These are phyloP conservation scores for Drosophila anomalata DNA, from an alignment of 2,888 invertebrate species.

Conservation along the genomic window DNA sequence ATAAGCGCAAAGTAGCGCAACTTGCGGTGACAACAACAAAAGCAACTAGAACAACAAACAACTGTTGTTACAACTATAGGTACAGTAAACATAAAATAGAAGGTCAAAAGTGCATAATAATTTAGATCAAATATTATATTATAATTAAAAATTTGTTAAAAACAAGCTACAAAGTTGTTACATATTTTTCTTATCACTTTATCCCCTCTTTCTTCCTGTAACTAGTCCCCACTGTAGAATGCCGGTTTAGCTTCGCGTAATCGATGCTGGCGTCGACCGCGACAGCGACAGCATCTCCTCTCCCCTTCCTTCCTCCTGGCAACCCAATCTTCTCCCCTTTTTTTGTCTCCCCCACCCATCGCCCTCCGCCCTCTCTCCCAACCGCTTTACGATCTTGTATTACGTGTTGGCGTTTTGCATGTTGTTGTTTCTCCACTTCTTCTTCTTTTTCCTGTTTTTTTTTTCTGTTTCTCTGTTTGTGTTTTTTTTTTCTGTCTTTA, in stretches of 20 bases:
- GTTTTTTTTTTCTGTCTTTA: constrained; percentile 54
- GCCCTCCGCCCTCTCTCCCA: not conserved
- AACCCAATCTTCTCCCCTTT: not conserved
- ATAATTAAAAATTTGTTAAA: too few species aligned
- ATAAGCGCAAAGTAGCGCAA: constrained; percentile 77
- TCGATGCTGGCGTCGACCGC: constrained; percentile 41
- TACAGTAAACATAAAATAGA: not conserved
- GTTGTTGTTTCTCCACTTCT: constrained; percentile 19
- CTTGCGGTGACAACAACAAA: constrained; percentile 63
- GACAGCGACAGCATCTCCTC: constrained; percentile 1
- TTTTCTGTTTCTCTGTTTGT: constrained; percentile 36
- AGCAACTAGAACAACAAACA: constrained; percentile 41
- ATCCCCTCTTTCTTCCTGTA: not conserved
- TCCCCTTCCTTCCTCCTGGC: not conserved
- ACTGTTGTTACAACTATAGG: constrained; percentile 2
- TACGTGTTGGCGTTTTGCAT: constrained; percentile 69
- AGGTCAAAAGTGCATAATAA: not conserved
- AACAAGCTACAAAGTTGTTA: too few species aligned
- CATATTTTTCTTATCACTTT: not conserved
- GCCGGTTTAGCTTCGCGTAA: constrained; percentile 67
- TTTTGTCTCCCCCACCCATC: too few species aligned
- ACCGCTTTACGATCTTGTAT: constrained; percentile 56
- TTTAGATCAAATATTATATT: too few species aligned
- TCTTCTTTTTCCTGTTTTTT: constrained; percentile 19
- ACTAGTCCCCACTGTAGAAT: constrained; percentile 8